Evolutionary conservation across 2,797 vertebrate genomes (phyloP).

Genomic region (Myotis pilosus): DNA sequence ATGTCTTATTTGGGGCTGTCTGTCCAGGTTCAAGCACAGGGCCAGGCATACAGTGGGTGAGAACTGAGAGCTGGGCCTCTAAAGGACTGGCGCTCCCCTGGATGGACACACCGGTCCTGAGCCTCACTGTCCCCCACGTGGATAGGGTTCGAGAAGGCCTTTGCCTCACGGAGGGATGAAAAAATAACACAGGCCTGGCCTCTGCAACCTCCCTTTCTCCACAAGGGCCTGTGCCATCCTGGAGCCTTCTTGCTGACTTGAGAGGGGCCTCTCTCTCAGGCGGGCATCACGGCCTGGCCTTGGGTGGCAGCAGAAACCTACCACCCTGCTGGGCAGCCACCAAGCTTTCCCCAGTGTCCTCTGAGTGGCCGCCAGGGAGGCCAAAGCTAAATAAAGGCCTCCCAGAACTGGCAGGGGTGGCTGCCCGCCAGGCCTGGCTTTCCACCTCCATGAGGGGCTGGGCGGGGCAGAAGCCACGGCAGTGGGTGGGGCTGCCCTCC

Average conservation of each 20-base stretch:
- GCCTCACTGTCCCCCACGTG: neutral
- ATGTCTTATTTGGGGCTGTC: neutral
- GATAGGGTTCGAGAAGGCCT: neutral
- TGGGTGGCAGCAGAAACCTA: neutral
- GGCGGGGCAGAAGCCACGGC: neutral
- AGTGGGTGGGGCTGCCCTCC: neutral
- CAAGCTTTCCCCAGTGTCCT: neutral
- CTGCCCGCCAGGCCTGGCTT: neutral
- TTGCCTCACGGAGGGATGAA: accelerated
- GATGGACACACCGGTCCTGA: neutral
- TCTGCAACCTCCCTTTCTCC: neutral
- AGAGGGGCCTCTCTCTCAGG: neutral
- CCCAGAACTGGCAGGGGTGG: neutral
- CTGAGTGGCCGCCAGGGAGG: slow-evolving; percentile 31
- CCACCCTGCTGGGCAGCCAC: neutral
- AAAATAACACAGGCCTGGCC: neutral
- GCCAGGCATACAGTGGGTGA: neutral
- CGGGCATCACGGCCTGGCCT: neutral
- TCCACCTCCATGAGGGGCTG: neutral
- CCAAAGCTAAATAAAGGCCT: slow-evolving; percentile 47
- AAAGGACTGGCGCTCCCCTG: neutral
- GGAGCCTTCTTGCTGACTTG: neutral
- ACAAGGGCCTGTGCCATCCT: neutral
- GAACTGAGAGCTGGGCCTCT: accelerated
- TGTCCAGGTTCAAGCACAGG: neutral